Evolutionary conservation across 1,140 invertebrate species (phyloP), one percentile per base, ranked within the genome.

Genomic region (Gonatopus flavifemur): DNA sequence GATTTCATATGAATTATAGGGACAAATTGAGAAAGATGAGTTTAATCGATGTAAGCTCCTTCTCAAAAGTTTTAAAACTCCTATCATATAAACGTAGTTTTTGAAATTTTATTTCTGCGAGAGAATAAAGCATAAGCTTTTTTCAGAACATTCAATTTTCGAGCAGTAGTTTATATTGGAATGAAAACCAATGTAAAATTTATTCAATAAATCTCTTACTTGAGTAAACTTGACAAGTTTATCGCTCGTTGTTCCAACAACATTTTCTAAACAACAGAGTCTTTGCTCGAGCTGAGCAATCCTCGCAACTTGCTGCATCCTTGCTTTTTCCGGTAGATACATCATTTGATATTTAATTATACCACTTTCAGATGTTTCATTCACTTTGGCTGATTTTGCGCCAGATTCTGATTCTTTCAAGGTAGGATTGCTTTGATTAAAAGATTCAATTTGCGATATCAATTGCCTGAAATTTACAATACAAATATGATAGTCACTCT

Each of bases 261-360:
- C 33, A 55, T 57, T 66, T 62, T 78, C 76, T 30, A 78, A 48
- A 12, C 62, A 56, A n/a, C 69, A 69, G 8, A 78, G 55, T 57
- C 75, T 68, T 49, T 74, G 72, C 41, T 78, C 76, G 0, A 78
- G 58, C 18, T 55, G 55, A 13, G 64, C 68, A 7, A 77, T 55
- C 38, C 62, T 66, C 28, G 64, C 65, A 3, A 56, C 58, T 55
- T 77, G 74, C 36, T 66, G 59, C 49, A 72, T 55, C 33, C 67
- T 66, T 33, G 64, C 64, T 52, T 73, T 77, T 51, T 77, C 73
- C 25, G 76, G 76, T 25, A 72, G 47, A 59, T 77, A 78, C 49
- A 69, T 59, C 73, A 78, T 76, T 50, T 77, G 63, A 52, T 78
- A 78, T 20, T 71, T 73, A 6, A 77, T 52, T n/a, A 67, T 10